Evolutionary conservation across 1,140 invertebrate genomes (phyloP).

Genomic region (Linepithema humile): DNA sequence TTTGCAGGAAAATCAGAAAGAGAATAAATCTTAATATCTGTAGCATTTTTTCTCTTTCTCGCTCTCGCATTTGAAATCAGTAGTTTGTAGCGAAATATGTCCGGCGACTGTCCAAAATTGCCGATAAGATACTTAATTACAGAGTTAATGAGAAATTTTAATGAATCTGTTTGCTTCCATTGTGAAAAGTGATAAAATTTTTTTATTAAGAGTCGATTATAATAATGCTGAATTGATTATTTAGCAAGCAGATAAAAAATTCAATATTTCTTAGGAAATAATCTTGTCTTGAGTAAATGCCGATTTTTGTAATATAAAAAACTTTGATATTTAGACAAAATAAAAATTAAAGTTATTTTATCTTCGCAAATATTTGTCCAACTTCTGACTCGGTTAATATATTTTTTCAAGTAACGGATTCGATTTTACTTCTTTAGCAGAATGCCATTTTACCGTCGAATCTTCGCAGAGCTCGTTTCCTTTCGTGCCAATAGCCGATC

Average conservation of each 20-base stretch:
- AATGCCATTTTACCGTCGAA: constrained; percentile 11
- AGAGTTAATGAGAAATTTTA: not conserved
- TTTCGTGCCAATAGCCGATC: constrained; percentile 26
- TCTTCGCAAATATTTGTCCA: constrained; percentile 5
- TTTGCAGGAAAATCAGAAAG: not conserved
- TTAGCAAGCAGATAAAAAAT: not conserved
- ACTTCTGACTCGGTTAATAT: not conserved
- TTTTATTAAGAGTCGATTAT: not conserved
- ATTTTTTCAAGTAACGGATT: not conserved
- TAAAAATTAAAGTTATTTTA: too few species aligned
- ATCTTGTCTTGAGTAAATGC: not conserved
- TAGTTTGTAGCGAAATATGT: too few species aligned
- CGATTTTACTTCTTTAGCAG: constrained; percentile 7
- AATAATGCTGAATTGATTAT: too few species aligned
- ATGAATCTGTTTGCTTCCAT: not conserved
- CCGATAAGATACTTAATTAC: too few species aligned
- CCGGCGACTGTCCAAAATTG: too few species aligned
- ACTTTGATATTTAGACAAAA: not conserved
- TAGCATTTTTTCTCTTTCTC: too few species aligned
- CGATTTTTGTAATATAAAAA: too few species aligned
- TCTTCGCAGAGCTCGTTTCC: constrained; percentile 19
- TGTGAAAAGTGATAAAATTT: not conserved
- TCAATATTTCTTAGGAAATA: not conserved
- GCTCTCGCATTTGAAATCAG: too few species aligned
- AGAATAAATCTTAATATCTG: constrained; percentile 2